Base-by-base conservation (phyloP, 30 jellyfish, hydroid and myxozoan genomes). In the Clytia hemisphaerica region DNA sequence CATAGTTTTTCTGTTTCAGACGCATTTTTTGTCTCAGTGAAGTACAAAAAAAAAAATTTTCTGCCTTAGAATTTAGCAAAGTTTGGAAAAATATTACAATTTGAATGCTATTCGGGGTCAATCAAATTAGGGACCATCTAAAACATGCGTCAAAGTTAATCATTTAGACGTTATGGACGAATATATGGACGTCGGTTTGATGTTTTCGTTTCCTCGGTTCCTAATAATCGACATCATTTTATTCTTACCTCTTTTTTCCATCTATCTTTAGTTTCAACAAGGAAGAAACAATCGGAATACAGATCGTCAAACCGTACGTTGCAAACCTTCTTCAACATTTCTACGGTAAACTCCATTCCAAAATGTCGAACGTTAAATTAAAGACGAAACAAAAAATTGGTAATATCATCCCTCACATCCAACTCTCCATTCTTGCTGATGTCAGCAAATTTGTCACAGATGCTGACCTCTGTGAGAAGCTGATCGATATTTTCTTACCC, bases 391-490 rank as follows among this genome's bases (percentile, higher is more conserved):
- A 28, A 33, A 36, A 37, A 59, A 37, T 33, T 58, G 73, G 76
- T 40, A 53, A 46, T 12, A 74, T 33, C 38, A 33, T 62, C 18
- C 62, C 66, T 18, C 75, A 57, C 45, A 42, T 60, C 33, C 93
- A 83, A 57, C 72, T 83, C 25, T 51, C 80, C 26, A 87, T 86
- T 19, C 47, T 86, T 30, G 80, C 96, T 1, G 59, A 61, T 36
- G 67, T 86, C 34, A 86, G 96, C 65, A 24, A 71, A 42, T 79
- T 78, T 26, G 94, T 78, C 30, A 55, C 36, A 0, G 92, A 86
- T 9, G 81, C 83, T 16, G 81, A 38, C 5, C 90, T 72, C 24
- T 78, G 94, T 62, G 80, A 86, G 29, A 49, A 78, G 2, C 45
- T 86, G 28, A 72, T 86, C 31, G 53, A 75, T 1, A 45, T 86